Percentiles rank a stretch among this genome's conserved stretches.
phyloP scores from a whole-genome alignment of 2,113 vertebrate species.

The Helogale parvula region DNA sequence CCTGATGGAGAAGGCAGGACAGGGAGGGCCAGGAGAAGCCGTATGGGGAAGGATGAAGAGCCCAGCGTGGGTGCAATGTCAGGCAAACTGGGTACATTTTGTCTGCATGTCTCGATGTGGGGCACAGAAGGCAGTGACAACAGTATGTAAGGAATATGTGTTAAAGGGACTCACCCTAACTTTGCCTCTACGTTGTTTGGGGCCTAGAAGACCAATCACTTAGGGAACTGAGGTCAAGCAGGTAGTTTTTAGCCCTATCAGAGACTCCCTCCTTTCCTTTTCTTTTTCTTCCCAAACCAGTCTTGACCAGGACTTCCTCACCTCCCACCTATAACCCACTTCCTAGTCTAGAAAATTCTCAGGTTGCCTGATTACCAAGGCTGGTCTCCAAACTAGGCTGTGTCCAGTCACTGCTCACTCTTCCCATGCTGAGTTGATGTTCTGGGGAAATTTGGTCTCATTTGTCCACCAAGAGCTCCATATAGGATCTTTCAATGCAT shows the following conservation, averaged over 20 bases:
- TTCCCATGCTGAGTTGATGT: background rate
- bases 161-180: background rate
- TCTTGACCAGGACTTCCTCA: background rate
- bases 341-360: background rate
- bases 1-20: background rate
- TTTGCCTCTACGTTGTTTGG: background rate
- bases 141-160: too few relatives aligned
- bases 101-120: background rate
- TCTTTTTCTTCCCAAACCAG: background rate
- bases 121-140: background rate
- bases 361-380: background rate
- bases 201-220: background rate
- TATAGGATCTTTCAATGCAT: background rate
- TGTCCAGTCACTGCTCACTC: background rate
- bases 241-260: background rate
- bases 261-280: background rate
- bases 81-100: background rate
- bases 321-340: background rate
- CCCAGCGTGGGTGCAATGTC: accelerated
- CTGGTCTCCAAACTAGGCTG: background rate
- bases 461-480: background rate
- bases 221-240: background rate
- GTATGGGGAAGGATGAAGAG: accelerated
- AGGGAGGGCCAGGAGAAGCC: background rate
- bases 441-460: background rate